phyloP scores from a whole-genome alignment of 1,140 invertebrate genomes.

The Hestina assimilis region DNA sequence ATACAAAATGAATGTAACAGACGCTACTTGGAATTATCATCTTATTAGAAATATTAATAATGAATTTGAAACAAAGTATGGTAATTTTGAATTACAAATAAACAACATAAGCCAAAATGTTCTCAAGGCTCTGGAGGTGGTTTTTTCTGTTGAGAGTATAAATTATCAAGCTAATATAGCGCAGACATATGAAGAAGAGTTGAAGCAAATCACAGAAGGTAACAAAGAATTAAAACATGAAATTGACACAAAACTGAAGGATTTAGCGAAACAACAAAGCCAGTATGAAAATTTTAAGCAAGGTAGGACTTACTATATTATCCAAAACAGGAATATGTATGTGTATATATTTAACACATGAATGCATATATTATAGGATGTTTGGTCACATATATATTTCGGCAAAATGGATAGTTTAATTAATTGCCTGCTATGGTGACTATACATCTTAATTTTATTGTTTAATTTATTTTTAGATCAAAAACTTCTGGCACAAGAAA shows the following conservation, averaged over 20 bases:
- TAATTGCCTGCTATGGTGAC: too few relatives aligned
- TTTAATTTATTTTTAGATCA: constrained; percentile 53
- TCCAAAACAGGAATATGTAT: too few relatives aligned
- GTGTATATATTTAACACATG: too few relatives aligned
- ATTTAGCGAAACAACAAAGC: constrained; percentile 40
- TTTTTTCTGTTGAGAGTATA: constrained; percentile 31
- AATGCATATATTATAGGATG: too few relatives aligned
- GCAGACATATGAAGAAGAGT: constrained; percentile 48
- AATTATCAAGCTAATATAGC: constrained; percentile 27
- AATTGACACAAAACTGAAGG: constrained; percentile 49
- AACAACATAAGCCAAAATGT: constrained; percentile 33
- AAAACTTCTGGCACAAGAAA: constrained; percentile 57
- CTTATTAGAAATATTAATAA: constrained; percentile 32
- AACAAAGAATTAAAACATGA: constrained; percentile 52
- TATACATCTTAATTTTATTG: too few relatives aligned
- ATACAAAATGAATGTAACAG: constrained; percentile 45
- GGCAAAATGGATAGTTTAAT: too few relatives aligned
- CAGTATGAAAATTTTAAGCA: constrained; percentile 56
- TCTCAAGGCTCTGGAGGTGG: constrained; percentile 40
- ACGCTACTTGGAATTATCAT: constrained; percentile 51
- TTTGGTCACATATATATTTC: too few relatives aligned
- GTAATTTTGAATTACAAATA: constrained; percentile 38
- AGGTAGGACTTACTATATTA: constrained; percentile 34
- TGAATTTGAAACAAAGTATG: constrained; percentile 34
- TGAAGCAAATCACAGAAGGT: constrained; percentile 44